Evolutionary conservation across 2,888 invertebrate species (phyloP).

Genomic region (Acronicta aceris): DNA sequence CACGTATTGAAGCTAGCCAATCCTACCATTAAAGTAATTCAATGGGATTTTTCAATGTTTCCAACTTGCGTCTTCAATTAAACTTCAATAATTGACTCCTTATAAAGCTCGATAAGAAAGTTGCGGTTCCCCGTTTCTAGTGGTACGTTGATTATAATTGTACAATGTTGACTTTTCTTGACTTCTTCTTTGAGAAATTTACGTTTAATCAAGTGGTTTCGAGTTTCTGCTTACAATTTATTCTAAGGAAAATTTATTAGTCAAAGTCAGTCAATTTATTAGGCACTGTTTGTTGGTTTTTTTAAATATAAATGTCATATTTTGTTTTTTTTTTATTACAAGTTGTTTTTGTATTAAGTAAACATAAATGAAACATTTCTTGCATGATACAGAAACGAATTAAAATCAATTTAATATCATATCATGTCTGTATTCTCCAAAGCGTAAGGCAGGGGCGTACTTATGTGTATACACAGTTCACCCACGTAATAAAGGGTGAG

Average conservation of each 20-base stretch:
- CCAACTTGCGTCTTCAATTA: slow-evolving; percentile 41
- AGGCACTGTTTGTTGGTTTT: no score
- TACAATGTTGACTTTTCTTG: slow-evolving; percentile 19
- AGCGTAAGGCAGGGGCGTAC: no score
- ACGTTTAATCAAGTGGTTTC: slow-evolving; percentile 6
- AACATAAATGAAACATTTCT: no score
- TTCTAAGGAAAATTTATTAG: neutral
- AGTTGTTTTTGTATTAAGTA: no score
- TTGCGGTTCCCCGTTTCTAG: slow-evolving; percentile 34
- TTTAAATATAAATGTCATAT: no score
- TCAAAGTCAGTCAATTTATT: no score
- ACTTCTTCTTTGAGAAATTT: slow-evolving; percentile 14
- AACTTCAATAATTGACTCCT: slow-evolving; percentile 61
- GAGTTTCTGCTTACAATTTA: slow-evolving; percentile 2
- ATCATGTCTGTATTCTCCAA: no score
- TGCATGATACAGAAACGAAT: no score
- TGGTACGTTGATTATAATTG: slow-evolving; percentile 16
- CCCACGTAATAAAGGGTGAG: no score
- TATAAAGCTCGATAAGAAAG: slow-evolving; percentile 43
- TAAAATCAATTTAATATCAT: no score
- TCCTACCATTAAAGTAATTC: slow-evolving; percentile 76
- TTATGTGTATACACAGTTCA: no score
- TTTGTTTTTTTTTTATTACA: no score
- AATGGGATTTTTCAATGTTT: slow-evolving; percentile 73
- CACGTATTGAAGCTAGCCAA: slow-evolving; percentile 56